Evolutionary conservation across 2,113 vertebrate genomes (phyloP).

Genomic region (Labeo rohita): DNA sequence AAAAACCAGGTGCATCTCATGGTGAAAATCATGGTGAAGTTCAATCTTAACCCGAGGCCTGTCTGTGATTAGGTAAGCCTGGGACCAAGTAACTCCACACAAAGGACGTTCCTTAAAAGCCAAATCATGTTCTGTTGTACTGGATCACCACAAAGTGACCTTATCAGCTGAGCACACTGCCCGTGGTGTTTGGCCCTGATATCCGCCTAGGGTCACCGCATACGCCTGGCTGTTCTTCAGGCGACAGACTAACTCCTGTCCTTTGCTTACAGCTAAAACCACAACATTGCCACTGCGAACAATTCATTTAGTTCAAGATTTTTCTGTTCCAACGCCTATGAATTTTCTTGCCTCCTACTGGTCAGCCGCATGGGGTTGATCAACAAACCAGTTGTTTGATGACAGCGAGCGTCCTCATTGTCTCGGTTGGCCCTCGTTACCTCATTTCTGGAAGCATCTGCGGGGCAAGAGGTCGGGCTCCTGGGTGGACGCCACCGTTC

Average conservation of each 20-base stretch:
- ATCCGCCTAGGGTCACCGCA: conserved; percentile 4
- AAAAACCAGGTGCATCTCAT: not conserved
- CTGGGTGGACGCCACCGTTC: conserved; percentile 18
- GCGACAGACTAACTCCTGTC: conserved; percentile 35
- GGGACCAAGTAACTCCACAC: not conserved
- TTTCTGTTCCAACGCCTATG: not conserved
- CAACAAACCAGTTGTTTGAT: not conserved
- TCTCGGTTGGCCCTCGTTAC: conserved; percentile 7
- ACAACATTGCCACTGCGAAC: conserved; percentile 23
- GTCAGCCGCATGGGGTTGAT: not conserved
- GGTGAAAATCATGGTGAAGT: not conserved
- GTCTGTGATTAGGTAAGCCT: not conserved
- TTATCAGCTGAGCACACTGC: conserved; percentile 49
- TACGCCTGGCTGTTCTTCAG: conserved; percentile 46
- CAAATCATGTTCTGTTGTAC: conserved; percentile 44
- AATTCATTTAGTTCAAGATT: not conserved
- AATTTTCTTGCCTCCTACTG: not conserved
- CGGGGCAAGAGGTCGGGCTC: conserved; percentile 22
- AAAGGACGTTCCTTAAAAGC: conserved; percentile 40
- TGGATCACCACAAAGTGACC: conserved; percentile 44
- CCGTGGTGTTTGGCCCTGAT: conserved; percentile 17
- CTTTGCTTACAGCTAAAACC: conserved; percentile 41
- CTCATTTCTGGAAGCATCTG: conserved; percentile 28
- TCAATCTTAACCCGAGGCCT: conserved; percentile 10
- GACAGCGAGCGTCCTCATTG: not conserved